Evolutionary conservation across 2,113 vertebrate species (phyloP).

Genomic region (Zingel zingel): DNA sequence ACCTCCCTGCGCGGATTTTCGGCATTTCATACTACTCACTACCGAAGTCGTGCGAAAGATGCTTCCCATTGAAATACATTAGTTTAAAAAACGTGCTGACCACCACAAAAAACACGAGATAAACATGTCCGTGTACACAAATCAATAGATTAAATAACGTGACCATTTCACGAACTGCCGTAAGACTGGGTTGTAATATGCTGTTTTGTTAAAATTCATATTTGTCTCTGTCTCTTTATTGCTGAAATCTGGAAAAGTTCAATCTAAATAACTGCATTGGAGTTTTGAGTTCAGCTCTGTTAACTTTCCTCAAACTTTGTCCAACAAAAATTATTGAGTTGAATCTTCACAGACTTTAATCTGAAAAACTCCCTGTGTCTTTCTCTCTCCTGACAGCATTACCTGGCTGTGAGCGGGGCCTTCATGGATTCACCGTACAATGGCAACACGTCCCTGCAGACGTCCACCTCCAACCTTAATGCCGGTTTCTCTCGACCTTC

Average conservation of each 20-base stretch:
- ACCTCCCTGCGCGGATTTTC: too few species aligned
- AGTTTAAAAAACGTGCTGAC: too few species aligned
- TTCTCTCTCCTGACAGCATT: conserved; percentile 70
- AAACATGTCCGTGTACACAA: too few species aligned
- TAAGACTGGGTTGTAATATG: too few species aligned
- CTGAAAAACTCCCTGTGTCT: background rate
- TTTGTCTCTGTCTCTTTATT: background rate
- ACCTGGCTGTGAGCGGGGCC: conserved; percentile 78
- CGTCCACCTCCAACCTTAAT: conserved; percentile 85
- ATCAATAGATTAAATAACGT: too few species aligned
- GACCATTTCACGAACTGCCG: too few species aligned
- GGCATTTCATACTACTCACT: too few species aligned
- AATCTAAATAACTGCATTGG: background rate
- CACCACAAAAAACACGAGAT: too few species aligned
- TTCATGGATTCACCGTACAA: conserved; percentile 87
- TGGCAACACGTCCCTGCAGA: conserved; percentile 84
- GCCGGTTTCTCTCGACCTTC: conserved; percentile 71
- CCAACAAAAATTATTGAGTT: background rate
- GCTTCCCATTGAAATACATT: too few species aligned
- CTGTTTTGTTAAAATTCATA: too few species aligned
- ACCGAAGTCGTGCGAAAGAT: too few species aligned
- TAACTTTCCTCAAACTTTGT: background rate
- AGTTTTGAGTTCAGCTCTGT: background rate
- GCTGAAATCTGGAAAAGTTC: background rate
- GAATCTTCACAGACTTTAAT: background rate